Evolutionary conservation across 2,113 vertebrate genomes (phyloP).

Genomic region (Festucalex cinctus): DNA sequence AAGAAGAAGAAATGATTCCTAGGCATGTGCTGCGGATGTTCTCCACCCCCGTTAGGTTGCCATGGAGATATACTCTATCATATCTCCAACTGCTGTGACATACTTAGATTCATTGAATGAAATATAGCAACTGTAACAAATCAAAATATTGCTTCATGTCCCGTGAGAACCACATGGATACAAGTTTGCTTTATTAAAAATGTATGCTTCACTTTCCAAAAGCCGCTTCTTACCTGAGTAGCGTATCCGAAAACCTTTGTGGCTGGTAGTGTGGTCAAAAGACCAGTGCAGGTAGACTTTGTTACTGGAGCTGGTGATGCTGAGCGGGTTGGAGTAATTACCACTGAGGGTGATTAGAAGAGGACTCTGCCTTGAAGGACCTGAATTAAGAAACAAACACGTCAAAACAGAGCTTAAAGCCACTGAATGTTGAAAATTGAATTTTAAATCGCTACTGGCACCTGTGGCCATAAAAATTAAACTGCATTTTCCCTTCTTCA

Average conservation of each 20-base stretch:
- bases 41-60: constrained; percentile 41
- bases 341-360: constrained; percentile 91
- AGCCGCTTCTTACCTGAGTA: constrained; percentile 82
- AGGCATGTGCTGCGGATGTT: constrained; percentile 8
- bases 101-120: constrained; percentile 27
- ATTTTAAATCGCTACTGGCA: no score
- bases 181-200: neutral
- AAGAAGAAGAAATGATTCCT: constrained; percentile 25
- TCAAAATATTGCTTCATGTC: no score
- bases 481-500: no score
- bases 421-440: no score
- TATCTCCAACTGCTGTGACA: constrained; percentile 37
- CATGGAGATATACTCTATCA: constrained; percentile 42
- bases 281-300: constrained; percentile 95
- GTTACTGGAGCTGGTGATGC: constrained; percentile 86
- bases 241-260: constrained; percentile 94
- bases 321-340: constrained; percentile 90
- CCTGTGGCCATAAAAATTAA: no score
- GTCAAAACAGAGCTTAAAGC: no score
- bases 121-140: neutral
- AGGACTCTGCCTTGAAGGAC: constrained; percentile 89
- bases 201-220: neutral
- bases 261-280: constrained; percentile 90
- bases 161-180: neutral
- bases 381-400: constrained; percentile 53